A percentile compares a stretch with the other conserved stretches of the same genome.
These are phyloP conservation scores for Bovichtus variegatus DNA, from an alignment of 2,797 vertebrate species.

Conservation along the genomic window DNA sequence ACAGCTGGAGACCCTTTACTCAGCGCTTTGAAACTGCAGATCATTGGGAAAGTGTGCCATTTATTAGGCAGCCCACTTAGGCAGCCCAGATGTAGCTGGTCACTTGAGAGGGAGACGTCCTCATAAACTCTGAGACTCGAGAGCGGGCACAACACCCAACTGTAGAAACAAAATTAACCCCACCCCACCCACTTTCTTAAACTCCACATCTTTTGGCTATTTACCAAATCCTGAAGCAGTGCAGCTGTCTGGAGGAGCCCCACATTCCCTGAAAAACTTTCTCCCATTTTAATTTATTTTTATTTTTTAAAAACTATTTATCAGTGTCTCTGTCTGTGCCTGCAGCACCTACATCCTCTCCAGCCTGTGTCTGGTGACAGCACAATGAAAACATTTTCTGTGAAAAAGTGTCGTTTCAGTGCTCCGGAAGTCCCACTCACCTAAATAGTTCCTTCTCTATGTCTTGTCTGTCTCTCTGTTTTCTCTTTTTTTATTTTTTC, in stretches of 20 bases:
- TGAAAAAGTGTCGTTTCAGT: constrained; percentile 74
- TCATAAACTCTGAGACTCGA: constrained; percentile 72
- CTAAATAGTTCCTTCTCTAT: constrained; percentile 74
- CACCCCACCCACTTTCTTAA: constrained; percentile 36
- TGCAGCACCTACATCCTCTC: constrained; percentile 73
- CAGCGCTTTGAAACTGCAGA: constrained; percentile 72
- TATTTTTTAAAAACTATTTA: constrained; percentile 58
- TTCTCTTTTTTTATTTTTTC: constrained; percentile 38
- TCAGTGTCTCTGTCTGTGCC: constrained; percentile 53
- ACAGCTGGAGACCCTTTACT: constrained; percentile 66
- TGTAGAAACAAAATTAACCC: constrained; percentile 55
- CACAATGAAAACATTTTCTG: constrained; percentile 80
- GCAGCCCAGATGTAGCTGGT: constrained; percentile 79
- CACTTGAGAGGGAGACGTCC: constrained; percentile 78
- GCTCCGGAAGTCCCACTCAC: constrained; percentile 77
- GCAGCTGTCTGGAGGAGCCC: constrained; percentile 68
- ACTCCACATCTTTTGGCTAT: constrained; percentile 53
- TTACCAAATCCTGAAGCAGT: constrained; percentile 56
- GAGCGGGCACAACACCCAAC: constrained; percentile 63
- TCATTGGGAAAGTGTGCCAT: constrained; percentile 74
- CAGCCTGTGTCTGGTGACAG: constrained; percentile 77
- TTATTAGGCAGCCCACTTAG: constrained; percentile 78
- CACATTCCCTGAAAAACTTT: constrained; percentile 54
- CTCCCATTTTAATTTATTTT: constrained; percentile 20
- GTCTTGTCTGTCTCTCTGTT: constrained; percentile 67